Conservation (phyloP, 2,113 vertebrate species). For the Hippoglossus stenolepis region DNA sequence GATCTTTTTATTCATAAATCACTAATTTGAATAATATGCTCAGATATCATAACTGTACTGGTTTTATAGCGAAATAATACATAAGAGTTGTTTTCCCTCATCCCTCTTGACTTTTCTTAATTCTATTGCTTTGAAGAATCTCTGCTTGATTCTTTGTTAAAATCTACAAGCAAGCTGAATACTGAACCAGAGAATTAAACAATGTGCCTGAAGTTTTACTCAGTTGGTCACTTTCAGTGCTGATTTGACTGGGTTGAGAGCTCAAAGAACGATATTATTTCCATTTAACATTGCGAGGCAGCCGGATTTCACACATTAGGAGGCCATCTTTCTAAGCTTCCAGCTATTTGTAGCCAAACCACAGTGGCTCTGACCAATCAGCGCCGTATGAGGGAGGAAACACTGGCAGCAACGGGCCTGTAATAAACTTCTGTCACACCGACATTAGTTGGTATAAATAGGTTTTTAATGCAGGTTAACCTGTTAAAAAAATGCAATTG, state of each 20-base stretch:
- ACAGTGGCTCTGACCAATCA: not conserved
- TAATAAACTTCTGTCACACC: too few relatives aligned
- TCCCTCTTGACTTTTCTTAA: not conserved
- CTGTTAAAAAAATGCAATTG: too few relatives aligned
- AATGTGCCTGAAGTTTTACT: not conserved
- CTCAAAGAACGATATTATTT: not conserved
- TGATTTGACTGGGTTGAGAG: not conserved
- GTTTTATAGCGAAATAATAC: not conserved
- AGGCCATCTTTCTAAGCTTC: not conserved
- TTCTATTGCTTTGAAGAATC: not conserved
- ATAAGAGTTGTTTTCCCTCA: not conserved
- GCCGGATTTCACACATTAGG: not conserved
- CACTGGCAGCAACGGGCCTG: too few relatives aligned
- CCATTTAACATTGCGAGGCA: not conserved
- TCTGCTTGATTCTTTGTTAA: not conserved
- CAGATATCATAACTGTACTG: not conserved
- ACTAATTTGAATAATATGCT: not conserved
- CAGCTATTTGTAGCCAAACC: not conserved
- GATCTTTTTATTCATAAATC: not conserved
- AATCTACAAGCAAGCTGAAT: not conserved
- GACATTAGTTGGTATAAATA: not conserved
- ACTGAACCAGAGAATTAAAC: conserved; percentile 3
- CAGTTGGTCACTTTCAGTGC: not conserved
- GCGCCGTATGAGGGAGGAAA: too few relatives aligned
- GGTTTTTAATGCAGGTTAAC: not conserved